Base-by-base conservation (phyloP, 2,888 invertebrate genomes). In the Nomada hirtipes region DNA sequence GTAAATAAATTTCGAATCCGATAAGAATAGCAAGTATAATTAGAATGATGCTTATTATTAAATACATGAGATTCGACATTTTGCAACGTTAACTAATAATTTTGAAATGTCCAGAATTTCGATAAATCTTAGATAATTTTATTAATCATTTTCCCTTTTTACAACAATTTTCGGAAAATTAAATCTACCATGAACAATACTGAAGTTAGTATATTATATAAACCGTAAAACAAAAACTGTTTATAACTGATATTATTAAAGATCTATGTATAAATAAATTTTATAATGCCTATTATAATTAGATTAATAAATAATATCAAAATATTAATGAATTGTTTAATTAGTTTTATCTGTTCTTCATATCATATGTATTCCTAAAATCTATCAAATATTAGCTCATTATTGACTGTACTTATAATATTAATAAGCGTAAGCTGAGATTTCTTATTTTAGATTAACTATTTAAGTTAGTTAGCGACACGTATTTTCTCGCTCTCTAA, bases 1-100 rank as follows among this genome's bases (percentile, higher is more conserved):
- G 92, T 76, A 91, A 78, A 83, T 92, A 92, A 65, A 92, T 74
- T 89, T 93, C 93, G 59, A 90, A 84, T 68, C 76, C 90, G 47
- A 92, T 76, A 20, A 92, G 86, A 71, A 89, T 55, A 23, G 88
- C n/a, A 15, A 89, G 63, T 63, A 88, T 73, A 42, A 83, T 72
- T 36, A 89, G 60, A 53, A 82, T 59, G 53, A 81, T 67, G 20
- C 67, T 71, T 15, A 86, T 59, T 79, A 73, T 61, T 26, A 73
- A 47, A 13, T 74, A 86, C 52, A 84, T 60, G 7, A 74, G 74
- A 42, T 69, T 68, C 13, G 71, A 60, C 81, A 86, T 86, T 15
- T 67, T 61, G 50, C 1, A 1, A 11, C 18, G 3, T 50, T 20
- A 44, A 72, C 57, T 57, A 44, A 52, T 44, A 61, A 72, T 76